A percentile compares a stretch with the other conserved stretches of the same genome.
phyloP scores from a whole-genome alignment of 2,888 invertebrate species.

The Hirtodrosophila cameraria region DNA sequence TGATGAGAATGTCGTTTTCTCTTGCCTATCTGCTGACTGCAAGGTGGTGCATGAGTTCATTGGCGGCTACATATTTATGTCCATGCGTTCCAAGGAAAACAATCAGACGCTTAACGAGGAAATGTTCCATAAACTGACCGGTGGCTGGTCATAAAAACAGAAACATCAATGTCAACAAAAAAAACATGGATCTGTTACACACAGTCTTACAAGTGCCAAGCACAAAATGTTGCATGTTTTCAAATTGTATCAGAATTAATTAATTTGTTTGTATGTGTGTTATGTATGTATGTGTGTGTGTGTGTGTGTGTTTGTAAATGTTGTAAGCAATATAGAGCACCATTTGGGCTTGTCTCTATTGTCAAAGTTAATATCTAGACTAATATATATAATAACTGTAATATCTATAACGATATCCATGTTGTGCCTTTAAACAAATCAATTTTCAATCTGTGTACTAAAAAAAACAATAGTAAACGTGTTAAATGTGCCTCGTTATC shows the following conservation, averaged over 20 bases:
- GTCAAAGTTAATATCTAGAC: slow-evolving; percentile 49
- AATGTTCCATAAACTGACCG: slow-evolving; percentile 98
- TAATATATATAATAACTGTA: slow-evolving; percentile 44
- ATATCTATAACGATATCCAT: slow-evolving; percentile 25
- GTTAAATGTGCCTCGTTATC: slow-evolving; percentile 53
- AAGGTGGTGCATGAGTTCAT: slow-evolving; percentile 99
- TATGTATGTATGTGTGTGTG: no score
- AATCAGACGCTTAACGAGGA: slow-evolving; percentile 98
- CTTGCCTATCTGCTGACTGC: slow-evolving; percentile 97
- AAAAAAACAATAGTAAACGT: slow-evolving; percentile 17
- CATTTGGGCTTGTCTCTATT: slow-evolving; percentile 12
- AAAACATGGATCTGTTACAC: slow-evolving; percentile 3
- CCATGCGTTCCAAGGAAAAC: slow-evolving; percentile 98
- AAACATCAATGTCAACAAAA: no score
- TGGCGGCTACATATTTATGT: slow-evolving; percentile 99
- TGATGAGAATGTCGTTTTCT: slow-evolving; percentile 97
- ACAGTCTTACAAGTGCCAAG: slow-evolving; percentile 64
- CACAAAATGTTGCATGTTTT: slow-evolving; percentile 71
- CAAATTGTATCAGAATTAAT: slow-evolving; percentile 26
- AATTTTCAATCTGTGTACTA: slow-evolving; percentile 28
- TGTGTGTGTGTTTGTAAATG: slow-evolving; percentile 54
- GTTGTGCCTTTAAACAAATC: slow-evolving; percentile 43
- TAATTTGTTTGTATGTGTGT: no score
- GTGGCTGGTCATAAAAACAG: slow-evolving; percentile 90
- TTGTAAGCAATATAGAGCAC: slow-evolving; percentile 43